Evolutionary conservation across 2,888 invertebrate species (phyloP), one percentile per base, ranked within the genome.

Genomic region (Sylvicola cinctus): DNA sequence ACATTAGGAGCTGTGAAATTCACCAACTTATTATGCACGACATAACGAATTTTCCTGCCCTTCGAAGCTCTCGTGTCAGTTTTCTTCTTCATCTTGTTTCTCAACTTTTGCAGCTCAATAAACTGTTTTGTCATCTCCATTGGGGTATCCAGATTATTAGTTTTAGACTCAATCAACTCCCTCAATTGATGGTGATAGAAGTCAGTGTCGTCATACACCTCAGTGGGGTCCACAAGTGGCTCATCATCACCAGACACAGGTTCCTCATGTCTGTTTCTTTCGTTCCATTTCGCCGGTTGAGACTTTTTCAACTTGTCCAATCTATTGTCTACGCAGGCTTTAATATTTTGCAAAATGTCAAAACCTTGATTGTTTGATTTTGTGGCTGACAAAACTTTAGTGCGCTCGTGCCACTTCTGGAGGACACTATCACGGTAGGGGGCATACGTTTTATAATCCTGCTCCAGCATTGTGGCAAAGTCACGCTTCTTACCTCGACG

Each of bases 201-300:
- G 52, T 96, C 96, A 46, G 81, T 83, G 50, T 96, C 96, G 54
- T 96, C 93, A 60, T 87, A 96, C 46, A 95, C 81, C 59, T 95
- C 83, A 0, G 64, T 48, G 47, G 83, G 74, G 41, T 73, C 70
- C 44, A 75, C 71, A 3, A 12, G 27, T 10, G 23, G 28, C 43
- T 69, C 68, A 38, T 58, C 49, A 33, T 62, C 58, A 41, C 58
- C 60, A 13, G 58, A 48, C 33, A 54, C 49, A 42, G 45, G 54
- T 10, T 39, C 46, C 3, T 48, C 42, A 3, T 46, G 46, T 39
- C 52, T 53, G 3, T 38, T 34, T 42, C 57, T 57, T n/a, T 59
- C 48, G 33, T 51, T 51, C 35, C 44, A 53, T 13, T 41, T 46
- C 3, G 46, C 42, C 2, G 44, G 45, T 36, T 52, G 55, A 13